Conservation (phyloP, 2,888 invertebrate species). For the Ectemnius cavifrons region DNA sequence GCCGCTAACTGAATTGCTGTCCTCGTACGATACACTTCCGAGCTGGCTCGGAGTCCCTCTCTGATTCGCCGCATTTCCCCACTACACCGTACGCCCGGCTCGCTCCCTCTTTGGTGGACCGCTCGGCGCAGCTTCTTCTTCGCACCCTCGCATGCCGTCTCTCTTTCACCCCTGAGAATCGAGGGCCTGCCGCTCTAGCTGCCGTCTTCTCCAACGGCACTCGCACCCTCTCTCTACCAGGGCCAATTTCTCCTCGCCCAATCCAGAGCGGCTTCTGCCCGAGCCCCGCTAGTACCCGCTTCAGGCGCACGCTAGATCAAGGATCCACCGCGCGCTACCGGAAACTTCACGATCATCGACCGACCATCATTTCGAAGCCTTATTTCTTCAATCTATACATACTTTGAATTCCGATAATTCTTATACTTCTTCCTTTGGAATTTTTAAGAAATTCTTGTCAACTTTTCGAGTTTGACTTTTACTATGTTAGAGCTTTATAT, state of each 20-base stretch:
- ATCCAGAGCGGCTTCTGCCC: constrained; percentile 46
- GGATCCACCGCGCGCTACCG: constrained; percentile 52
- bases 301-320: constrained; percentile 40
- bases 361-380: no score
- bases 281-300: neutral
- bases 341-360: constrained; percentile 19
- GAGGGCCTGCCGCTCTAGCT: neutral
- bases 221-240: constrained; percentile 43
- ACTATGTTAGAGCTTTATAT: no score
- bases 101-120: constrained; percentile 43
- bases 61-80: constrained; percentile 46
- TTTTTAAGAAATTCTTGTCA: no score
- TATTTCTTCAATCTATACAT: no score
- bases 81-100: constrained; percentile 37
- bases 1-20: constrained; percentile 75
- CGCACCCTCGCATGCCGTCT: constrained; percentile 19
- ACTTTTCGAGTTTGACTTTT: no score
- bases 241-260: constrained; percentile 52
- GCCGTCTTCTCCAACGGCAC: constrained; percentile 35
- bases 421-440: no score
- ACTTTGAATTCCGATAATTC: no score
- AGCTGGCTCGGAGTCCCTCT: constrained; percentile 67
- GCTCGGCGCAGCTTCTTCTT: constrained; percentile 35
- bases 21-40: constrained; percentile 66
- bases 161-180: constrained; percentile 8